These are phyloP conservation scores for Malurus leucopterus DNA, from an alignment of 2,797 vertebrate species.

Conservation along the genomic window DNA sequence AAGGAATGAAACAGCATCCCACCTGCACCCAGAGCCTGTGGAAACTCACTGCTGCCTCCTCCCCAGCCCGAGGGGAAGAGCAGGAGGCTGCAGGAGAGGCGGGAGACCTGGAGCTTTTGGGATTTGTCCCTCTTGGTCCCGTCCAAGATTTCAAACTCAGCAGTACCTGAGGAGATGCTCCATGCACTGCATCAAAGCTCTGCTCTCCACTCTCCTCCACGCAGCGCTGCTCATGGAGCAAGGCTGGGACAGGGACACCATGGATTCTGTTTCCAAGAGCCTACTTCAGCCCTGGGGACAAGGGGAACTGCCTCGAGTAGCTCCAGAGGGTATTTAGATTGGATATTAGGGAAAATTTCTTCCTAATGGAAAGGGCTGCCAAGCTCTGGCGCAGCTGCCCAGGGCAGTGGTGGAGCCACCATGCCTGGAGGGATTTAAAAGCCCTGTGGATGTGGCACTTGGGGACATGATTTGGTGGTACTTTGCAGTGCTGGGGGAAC, in stretches of 20 bases:
- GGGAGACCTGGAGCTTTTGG: not conserved
- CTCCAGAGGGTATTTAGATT: not conserved
- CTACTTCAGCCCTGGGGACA: not conserved
- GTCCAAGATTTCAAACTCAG: not conserved
- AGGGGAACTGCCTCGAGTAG: accelerated
- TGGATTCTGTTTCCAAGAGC: not conserved
- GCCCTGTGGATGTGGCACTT: accelerated
- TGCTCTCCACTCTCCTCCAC: not conserved
- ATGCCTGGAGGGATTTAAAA: not conserved
- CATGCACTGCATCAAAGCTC: accelerated
- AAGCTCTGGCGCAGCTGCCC: not conserved
- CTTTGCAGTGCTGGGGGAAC: not conserved
- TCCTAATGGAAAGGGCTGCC: not conserved
- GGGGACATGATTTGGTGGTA: not conserved
- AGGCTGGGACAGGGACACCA: not conserved
- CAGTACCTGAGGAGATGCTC: not conserved
- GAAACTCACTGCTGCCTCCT: not conserved
- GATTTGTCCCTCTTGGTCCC: not conserved
- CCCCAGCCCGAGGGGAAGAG: not conserved
- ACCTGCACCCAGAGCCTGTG: not conserved
- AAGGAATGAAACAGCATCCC: not conserved
- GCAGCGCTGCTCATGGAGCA: not conserved
- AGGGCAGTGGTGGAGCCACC: not conserved
- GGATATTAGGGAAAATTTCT: not conserved
- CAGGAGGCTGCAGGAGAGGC: not conserved